Percentiles rank a stretch among this genome's conserved stretches.
Evolutionary conservation across 1,140 invertebrate genomes (phyloP).

Genomic region (Pseudobourletiella spinata): DNA sequence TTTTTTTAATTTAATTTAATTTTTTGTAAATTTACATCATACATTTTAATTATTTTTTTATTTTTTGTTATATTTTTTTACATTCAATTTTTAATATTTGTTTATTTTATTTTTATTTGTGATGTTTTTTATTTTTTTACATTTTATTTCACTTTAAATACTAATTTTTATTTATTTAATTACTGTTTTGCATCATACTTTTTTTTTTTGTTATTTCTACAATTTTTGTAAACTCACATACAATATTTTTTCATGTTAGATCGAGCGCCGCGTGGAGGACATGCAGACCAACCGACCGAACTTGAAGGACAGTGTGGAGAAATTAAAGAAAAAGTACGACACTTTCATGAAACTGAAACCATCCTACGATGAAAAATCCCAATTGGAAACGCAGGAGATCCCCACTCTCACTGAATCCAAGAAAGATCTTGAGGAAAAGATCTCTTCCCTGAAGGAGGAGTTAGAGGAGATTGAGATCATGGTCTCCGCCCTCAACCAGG

Average conservation of each 20-base stretch:
- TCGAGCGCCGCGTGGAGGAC: constrained; percentile 10
- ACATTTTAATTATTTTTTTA: no score
- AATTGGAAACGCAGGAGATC: constrained; percentile 18
- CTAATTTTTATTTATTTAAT: no score
- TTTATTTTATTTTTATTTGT: no score
- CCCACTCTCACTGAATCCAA: constrained; percentile 12
- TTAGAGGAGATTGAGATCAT: constrained; percentile 5
- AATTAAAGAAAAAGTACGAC: constrained; percentile 49
- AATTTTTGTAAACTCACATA: no score
- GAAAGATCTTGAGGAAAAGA: constrained; percentile 6
- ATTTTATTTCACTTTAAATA: no score
- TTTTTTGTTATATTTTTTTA: no score
- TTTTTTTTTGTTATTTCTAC: no score
- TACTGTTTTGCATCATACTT: no score
- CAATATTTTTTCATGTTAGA: no score
- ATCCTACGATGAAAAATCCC: constrained; percentile 20
- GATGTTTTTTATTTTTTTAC: no score
- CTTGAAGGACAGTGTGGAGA: constrained; percentile 45
- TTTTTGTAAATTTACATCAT: no score
- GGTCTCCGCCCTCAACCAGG: constrained; percentile 11
- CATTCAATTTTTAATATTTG: no score
- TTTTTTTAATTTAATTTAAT: not conserved
- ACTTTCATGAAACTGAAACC: constrained; percentile 21
- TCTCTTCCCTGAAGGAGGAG: constrained; percentile 9
- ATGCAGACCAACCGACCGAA: constrained; percentile 11